Evolutionary conservation across 2,113 vertebrate species (phyloP).

Genomic region (Rhinoptilus africanus): DNA sequence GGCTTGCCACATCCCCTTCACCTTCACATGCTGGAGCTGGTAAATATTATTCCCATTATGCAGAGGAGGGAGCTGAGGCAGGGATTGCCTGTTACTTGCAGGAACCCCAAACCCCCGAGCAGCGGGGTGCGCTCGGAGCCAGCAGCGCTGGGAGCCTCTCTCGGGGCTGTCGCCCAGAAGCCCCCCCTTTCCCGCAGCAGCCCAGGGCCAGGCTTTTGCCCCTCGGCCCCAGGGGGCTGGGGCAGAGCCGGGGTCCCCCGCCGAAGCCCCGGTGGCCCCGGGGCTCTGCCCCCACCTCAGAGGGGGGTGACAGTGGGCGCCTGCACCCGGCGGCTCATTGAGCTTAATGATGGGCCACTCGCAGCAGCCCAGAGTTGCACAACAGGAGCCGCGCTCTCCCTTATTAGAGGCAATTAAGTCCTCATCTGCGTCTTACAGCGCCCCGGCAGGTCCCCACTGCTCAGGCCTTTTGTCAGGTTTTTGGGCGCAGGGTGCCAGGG

Average conservation of each 20-base stretch:
- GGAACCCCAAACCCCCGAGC: background rate
- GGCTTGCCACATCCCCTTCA: background rate
- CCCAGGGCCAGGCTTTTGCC: background rate
- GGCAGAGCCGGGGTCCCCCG: background rate
- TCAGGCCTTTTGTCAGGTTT: background rate
- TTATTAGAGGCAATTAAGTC: background rate
- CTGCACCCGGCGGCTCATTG: background rate
- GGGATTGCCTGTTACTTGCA: background rate
- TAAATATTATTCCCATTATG: background rate
- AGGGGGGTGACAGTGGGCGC: background rate
- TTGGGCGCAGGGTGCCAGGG: background rate
- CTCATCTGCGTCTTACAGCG: accelerated
- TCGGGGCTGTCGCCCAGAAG: too few species aligned
- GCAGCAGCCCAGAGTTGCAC: background rate
- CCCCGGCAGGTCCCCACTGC: background rate
- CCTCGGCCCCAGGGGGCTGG: background rate
- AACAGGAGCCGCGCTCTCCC: accelerated
- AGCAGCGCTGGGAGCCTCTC: background rate
- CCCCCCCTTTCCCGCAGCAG: background rate
- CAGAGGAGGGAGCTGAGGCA: background rate
- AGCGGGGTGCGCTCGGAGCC: background rate
- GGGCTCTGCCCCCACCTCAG: background rate
- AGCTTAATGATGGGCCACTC: background rate
- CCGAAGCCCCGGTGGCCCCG: background rate
- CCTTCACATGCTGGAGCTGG: background rate